Conservation (phyloP, 2,113 vertebrate species). For the Phodopus roborovskii region DNA sequence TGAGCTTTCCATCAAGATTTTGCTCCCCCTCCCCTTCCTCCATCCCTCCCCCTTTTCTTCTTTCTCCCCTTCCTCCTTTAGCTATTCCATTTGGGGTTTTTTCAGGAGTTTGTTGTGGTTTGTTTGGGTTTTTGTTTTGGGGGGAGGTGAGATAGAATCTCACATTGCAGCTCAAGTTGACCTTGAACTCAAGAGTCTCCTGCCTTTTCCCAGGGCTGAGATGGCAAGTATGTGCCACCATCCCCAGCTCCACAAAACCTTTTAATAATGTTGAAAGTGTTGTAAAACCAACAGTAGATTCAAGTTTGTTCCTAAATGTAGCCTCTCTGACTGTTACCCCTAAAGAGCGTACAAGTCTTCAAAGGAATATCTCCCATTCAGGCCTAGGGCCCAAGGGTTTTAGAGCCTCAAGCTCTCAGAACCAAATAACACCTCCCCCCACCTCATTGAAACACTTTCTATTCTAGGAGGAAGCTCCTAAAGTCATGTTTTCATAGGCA, state of each 20-base stretch:
- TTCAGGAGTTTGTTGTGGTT: background rate
- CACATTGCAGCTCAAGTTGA: background rate
- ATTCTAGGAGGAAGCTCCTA: conserved; percentile 50
- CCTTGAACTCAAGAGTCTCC: background rate
- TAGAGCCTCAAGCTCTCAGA: background rate
- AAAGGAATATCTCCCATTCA: background rate
- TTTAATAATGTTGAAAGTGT: background rate
- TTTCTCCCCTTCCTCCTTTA: background rate
- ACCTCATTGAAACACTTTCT: background rate
- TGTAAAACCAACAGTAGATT: background rate
- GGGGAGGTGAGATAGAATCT: no score
- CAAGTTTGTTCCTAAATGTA: background rate
- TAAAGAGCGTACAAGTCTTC: background rate
- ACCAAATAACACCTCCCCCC: background rate
- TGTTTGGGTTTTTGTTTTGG: background rate
- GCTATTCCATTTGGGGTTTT: background rate
- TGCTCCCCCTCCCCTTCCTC: no score
- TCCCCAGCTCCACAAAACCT: background rate
- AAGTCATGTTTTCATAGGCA: conserved; percentile 52
- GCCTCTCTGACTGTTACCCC: background rate
- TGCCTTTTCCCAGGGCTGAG: background rate
- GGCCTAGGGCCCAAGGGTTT: background rate
- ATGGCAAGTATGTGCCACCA: background rate
- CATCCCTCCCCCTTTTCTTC: background rate
- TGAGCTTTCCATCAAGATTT: background rate